Conservation (phyloP, 2,797 vertebrate species). For the Setipinna tenuifilis region DNA sequence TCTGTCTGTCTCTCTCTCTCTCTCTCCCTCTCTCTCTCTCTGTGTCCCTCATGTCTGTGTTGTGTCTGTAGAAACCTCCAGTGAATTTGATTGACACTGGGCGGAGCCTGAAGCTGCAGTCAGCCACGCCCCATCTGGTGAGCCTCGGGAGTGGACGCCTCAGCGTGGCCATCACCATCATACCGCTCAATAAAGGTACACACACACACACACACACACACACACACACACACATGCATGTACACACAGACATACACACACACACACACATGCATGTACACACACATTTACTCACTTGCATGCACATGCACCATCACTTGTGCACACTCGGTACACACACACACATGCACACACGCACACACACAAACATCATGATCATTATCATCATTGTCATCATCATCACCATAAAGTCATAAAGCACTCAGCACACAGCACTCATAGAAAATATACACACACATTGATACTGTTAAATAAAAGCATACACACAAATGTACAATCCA, state of each 20-base stretch:
- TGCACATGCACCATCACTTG: background rate
- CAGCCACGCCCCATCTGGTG: slow-evolving; percentile 54
- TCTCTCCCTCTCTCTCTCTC: background rate
- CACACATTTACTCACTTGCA: background rate
- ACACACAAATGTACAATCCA: too few relatives aligned
- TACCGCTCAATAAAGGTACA: slow-evolving; percentile 54
- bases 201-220: slow-evolving; percentile 27
- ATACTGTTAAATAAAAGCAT: too few relatives aligned
- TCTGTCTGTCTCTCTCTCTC: background rate
- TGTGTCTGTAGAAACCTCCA: slow-evolving; percentile 40
- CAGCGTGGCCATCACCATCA: slow-evolving; percentile 51
- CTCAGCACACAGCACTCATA: too few relatives aligned
- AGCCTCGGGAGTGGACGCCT: slow-evolving; percentile 50
- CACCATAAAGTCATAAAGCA: too few relatives aligned
- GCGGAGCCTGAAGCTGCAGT: slow-evolving; percentile 50
- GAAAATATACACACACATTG: too few relatives aligned
- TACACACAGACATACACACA: background rate
- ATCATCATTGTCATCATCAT: too few relatives aligned
- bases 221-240: background rate
- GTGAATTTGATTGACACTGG: slow-evolving; percentile 54
- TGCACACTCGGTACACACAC: background rate
- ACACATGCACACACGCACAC: slow-evolving; percentile 14
- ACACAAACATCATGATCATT: background rate
- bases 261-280: background rate
- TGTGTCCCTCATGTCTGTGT: background rate